Base-by-base conservation (phyloP, 2,888 invertebrate genomes). In the Julus scanicus region DNA sequence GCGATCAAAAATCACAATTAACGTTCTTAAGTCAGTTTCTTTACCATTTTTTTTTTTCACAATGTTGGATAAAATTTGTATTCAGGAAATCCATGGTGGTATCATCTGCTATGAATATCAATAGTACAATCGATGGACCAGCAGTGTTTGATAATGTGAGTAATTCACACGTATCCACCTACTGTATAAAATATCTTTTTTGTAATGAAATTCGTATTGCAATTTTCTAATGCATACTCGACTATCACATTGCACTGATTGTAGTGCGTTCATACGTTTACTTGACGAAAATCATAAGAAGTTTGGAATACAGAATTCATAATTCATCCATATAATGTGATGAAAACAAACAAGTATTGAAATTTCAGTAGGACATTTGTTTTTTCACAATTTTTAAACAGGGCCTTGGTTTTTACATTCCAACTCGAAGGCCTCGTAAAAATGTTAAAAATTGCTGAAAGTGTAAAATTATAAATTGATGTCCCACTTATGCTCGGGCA, bases 131-230 rank as follows among this genome's bases (percentile, higher is more conserved):
- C 63, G n/a, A 20, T 9, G 20, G 63, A 63, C 63, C 63, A 20
- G n/a, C 63, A 63, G 63, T 63, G 63, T 63, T 63, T 63, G 20
- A 53, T 17, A 53, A 63, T 63, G n/a, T 63, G 63, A 63, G 63
- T n/a, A n/a, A 63, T 20, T n/a, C 53, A 17, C 53, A 17, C 53
- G 53, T 53, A 53, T 53, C 53, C 53, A 1, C 53, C 53, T 53
- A 53, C 17, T 13, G 53, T 53, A 53, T 53, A 53, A 53, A 53
- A 53, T 53, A 53, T 53, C 53, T 53, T 53, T 53, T 53, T 53
- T 53, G 53, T 53, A 63, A 63, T 20, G 63, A 20, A 63, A 63
- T 53, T 20, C 63, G 20, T 20, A n/a, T 63, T 63, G 63, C n/a
- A 8, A 63, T 63, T 63, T 63, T 63, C 44, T 63, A 20, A 63